These are phyloP conservation scores for Pyralis farinalis DNA, from an alignment of 2,888 invertebrate species.

Conservation along the genomic window DNA sequence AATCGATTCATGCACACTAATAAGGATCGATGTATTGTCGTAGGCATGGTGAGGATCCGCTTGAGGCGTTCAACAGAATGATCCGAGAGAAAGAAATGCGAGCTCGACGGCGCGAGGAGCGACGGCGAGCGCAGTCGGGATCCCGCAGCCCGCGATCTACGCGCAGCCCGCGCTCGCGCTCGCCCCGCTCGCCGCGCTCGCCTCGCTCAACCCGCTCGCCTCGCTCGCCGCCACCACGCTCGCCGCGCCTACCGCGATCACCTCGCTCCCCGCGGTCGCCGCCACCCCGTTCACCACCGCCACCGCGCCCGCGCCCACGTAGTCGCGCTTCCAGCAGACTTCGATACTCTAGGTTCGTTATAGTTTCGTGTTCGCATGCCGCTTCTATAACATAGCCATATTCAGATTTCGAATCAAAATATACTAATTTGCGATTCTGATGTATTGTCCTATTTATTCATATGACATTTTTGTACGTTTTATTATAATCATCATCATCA, in stretches of 20 bases:
- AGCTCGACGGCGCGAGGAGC: constrained; percentile 83
- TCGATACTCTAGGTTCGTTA: constrained; percentile 68
- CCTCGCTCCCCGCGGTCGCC: constrained; percentile 38
- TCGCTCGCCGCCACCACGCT: constrained; percentile 36
- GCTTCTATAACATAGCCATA: neutral
- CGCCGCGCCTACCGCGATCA: constrained; percentile 42
- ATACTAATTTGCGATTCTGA: too few relatives aligned
- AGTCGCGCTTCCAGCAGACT: constrained; percentile 56
- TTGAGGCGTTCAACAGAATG: constrained; percentile 93
- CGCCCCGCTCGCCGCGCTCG: constrained; percentile 36
- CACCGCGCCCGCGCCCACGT: constrained; percentile 41
- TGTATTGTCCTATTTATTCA: too few relatives aligned
- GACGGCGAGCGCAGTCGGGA: constrained; percentile 75
- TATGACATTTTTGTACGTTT: too few relatives aligned
- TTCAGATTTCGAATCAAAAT: too few relatives aligned
- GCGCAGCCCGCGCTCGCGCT: constrained; percentile 61
- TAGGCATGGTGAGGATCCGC: constrained; percentile 90
- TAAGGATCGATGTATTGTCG: constrained; percentile 28
- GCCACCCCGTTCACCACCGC: constrained; percentile 35
- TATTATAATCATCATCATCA: too few relatives aligned
- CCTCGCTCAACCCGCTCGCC: constrained; percentile 43
- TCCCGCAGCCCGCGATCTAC: constrained; percentile 45
- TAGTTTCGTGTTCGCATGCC: neutral
- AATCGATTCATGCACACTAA: too few relatives aligned
- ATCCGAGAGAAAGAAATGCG: constrained; percentile 91